These are phyloP conservation scores for Monochamus alternatus DNA, from an alignment of 2,888 invertebrate species.

Conservation along the genomic window DNA sequence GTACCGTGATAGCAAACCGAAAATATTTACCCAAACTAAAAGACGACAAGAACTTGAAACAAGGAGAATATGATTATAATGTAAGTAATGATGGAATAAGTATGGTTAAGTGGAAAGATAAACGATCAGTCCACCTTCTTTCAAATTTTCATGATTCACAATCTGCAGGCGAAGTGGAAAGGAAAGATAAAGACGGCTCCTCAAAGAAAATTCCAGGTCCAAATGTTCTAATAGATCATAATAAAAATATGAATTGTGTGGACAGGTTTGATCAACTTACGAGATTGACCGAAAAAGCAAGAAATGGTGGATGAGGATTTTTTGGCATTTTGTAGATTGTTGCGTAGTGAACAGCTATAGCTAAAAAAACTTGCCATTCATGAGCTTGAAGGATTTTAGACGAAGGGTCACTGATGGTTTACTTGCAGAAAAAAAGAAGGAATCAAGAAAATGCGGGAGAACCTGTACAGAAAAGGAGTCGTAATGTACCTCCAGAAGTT, in stretches of 20 bases:
- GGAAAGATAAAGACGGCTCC: background rate
- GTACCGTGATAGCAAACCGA: conserved; percentile 29
- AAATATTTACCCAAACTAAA: conserved; percentile 21
- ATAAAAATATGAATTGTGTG: too few relatives aligned
- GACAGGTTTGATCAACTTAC: too few relatives aligned
- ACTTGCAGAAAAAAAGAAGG: background rate
- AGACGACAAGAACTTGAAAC: conserved; percentile 39
- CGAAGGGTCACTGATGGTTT: background rate
- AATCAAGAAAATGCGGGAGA: background rate
- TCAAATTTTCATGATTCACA: conserved; percentile 9
- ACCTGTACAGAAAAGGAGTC: background rate
- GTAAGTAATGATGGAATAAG: background rate
- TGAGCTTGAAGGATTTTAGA: background rate
- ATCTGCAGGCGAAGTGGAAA: background rate
- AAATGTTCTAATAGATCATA: too few relatives aligned
- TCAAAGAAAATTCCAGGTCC: background rate
- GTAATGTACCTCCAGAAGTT: too few relatives aligned
- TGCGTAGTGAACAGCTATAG: background rate
- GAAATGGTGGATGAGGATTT: too few relatives aligned
- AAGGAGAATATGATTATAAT: conserved; percentile 39
- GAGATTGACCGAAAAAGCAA: too few relatives aligned
- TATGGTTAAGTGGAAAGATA: conserved; percentile 3
- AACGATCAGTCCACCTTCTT: background rate
- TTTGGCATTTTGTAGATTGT: too few relatives aligned
- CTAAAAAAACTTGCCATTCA: background rate